Conservation (phyloP, 1,140 invertebrate species). For the Mycetomoellerius zeteki region DNA sequence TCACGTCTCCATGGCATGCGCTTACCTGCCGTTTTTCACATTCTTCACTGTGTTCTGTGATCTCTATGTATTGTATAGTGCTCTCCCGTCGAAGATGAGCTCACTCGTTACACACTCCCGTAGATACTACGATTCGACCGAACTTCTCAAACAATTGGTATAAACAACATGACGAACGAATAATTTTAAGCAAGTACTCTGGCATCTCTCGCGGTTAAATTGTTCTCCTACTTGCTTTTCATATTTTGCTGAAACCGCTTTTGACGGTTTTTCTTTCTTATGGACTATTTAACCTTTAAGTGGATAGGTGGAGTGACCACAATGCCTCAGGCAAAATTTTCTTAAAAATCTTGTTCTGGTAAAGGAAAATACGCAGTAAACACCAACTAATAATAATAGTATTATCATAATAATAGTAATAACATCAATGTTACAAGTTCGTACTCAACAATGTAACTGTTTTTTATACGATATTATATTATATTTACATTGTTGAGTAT, state of each 20-base stretch:
- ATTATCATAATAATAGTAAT: no score
- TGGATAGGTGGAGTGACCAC: no score
- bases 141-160: conserved; percentile 35
- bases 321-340: no score
- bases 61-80: not conserved
- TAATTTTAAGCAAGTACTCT: conserved; percentile 10
- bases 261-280: not conserved
- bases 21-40: conserved; percentile 54
- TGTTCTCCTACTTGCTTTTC: not conserved
- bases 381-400: no score
- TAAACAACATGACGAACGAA: conserved; percentile 41
- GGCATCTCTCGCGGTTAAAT: conserved; percentile 1
- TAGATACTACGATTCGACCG: conserved; percentile 24
- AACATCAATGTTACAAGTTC: no score
- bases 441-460: no score
- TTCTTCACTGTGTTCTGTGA: conserved; percentile 50
- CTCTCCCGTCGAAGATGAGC: not conserved
- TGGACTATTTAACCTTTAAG: not conserved
- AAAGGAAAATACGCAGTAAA: no score
- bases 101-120: conserved; percentile 22
- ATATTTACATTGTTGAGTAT: no score
- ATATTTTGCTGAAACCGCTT: conserved; percentile 10
- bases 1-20: conserved; percentile 1
- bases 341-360: no score
- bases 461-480: no score